A percentile compares a stretch with the other conserved stretches of the same genome.
Evolutionary conservation across 2,797 vertebrate species (phyloP).

Genomic region (Acanthurus lineatus): DNA sequence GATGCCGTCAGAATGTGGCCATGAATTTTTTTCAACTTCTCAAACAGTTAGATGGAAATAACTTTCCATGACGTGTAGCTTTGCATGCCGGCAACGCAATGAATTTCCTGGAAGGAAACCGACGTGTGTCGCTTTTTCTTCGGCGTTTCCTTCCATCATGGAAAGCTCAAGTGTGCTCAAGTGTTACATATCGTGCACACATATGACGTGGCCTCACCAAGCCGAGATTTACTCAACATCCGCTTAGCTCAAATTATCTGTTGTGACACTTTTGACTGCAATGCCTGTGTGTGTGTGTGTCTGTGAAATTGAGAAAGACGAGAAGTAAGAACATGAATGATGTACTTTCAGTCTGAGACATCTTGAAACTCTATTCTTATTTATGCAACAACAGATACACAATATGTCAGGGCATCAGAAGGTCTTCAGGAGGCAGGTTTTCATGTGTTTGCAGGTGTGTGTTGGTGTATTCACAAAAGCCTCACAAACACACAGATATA

Average conservation of each 20-base stretch:
- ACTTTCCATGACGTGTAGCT: constrained; percentile 33
- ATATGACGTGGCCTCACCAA: constrained; percentile 18
- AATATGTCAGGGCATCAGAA: background rate
- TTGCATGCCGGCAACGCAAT: background rate
- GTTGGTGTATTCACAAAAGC: background rate
- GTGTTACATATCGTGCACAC: constrained; percentile 39
- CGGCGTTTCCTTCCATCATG: constrained; percentile 49
- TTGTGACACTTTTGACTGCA: constrained; percentile 65
- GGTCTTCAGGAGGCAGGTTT: background rate
- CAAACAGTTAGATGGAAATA: background rate
- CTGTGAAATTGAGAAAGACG: constrained; percentile 52
- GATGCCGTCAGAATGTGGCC: background rate
- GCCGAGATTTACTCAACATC: constrained; percentile 77
- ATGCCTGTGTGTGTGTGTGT: constrained; percentile 21
- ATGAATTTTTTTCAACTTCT: background rate
- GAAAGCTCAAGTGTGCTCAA: constrained; percentile 50
- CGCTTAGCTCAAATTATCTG: constrained; percentile 61
- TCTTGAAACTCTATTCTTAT: background rate
- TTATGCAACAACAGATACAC: constrained; percentile 7
- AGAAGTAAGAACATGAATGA: constrained; percentile 52
- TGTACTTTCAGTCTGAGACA: constrained; percentile 52
- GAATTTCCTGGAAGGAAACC: constrained; percentile 13
- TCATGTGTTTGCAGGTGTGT: constrained; percentile 1
- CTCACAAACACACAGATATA: background rate
- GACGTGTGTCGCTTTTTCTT: constrained; percentile 9